A percentile compares a stretch with the other conserved stretches of the same genome.
phyloP scores from a whole-genome alignment of 2,888 invertebrate genomes.

The Liposcelis brunnea region DNA sequence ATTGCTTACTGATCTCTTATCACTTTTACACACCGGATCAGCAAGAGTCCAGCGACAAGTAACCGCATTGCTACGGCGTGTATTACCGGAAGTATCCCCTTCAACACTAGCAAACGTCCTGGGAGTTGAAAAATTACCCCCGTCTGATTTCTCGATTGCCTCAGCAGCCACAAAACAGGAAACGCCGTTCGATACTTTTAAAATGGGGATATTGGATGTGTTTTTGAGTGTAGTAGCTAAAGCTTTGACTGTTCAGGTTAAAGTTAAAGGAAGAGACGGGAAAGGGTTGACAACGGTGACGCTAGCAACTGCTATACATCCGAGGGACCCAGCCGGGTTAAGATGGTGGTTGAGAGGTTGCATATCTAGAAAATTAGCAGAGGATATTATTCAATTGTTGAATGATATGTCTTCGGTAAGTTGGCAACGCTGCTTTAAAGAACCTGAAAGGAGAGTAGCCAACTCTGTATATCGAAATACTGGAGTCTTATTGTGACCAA shows the following conservation, averaged over 20 bases:
- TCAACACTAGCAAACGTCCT: conserved; percentile 61
- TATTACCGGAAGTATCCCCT: conserved; percentile 79
- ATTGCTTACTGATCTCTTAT: conserved; percentile 65
- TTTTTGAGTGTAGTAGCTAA: conserved; percentile 83
- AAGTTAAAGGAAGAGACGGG: conserved; percentile 47
- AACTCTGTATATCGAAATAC: no score
- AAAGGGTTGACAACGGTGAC: conserved; percentile 38
- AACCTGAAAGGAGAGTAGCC: no score
- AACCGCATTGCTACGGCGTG: conserved; percentile 67
- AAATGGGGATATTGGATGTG: conserved; percentile 70
- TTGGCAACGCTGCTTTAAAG: no score
- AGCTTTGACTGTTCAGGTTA: conserved; percentile 76
- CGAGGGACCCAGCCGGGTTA: conserved; percentile 35
- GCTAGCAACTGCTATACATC: conserved; percentile 39
- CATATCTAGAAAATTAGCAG: conserved; percentile 69
- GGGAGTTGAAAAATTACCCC: conserved; percentile 50
- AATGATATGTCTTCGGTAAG: conserved; percentile 83
- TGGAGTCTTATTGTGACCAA: no score
- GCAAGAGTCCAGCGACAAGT: conserved; percentile 89
- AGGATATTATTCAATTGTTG: conserved; percentile 70
- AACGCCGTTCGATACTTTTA: conserved; percentile 31
- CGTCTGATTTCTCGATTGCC: conserved; percentile 58
- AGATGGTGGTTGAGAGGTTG: conserved; percentile 79
- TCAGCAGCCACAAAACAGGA: conserved; percentile 31
- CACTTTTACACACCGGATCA: conserved; percentile 81